Percentiles rank a stretch among this genome's conserved stretches.
Conservation (phyloP, 2,797 vertebrate genomes). For the Morelia viridis region DNA sequence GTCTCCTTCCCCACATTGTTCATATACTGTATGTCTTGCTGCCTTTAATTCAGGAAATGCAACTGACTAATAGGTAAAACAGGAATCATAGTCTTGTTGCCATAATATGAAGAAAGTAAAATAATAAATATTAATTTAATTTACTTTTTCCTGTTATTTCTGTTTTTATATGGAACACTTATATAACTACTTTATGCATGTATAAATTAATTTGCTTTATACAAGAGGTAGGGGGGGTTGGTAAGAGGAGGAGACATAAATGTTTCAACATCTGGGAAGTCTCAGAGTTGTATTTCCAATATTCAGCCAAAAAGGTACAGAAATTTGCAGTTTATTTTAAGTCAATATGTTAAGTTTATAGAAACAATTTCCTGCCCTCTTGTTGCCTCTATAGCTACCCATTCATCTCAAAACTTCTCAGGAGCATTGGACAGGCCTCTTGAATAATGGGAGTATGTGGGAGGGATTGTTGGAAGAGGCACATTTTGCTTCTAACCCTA, state of each 20-base stretch:
- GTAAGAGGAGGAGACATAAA: not conserved
- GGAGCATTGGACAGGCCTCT: not conserved
- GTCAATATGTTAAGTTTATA: not conserved
- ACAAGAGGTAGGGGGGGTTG: not conserved
- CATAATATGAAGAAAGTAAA: too few relatives aligned
- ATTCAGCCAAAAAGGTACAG: constrained; percentile 10
- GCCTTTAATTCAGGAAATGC: too few relatives aligned
- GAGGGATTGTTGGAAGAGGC: not conserved
- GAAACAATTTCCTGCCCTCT: not conserved
- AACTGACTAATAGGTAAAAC: too few relatives aligned
- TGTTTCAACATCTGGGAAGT: constrained; percentile 19
- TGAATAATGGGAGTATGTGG: not conserved
- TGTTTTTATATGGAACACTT: too few relatives aligned
- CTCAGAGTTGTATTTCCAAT: constrained; percentile 24
- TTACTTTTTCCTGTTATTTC: too few relatives aligned
- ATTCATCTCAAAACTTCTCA: not conserved
- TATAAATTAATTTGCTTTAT: not conserved
- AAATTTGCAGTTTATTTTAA: not conserved
- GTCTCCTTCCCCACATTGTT: too few relatives aligned
- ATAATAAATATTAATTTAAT: too few relatives aligned
- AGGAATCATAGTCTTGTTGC: too few relatives aligned
- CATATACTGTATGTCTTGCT: too few relatives aligned
- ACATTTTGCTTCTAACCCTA: not conserved
- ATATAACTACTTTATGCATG: too few relatives aligned
- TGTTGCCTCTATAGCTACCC: too few relatives aligned